Conservation (phyloP, 2,888 invertebrate genomes). For the Amaurobius ferox region DNA sequence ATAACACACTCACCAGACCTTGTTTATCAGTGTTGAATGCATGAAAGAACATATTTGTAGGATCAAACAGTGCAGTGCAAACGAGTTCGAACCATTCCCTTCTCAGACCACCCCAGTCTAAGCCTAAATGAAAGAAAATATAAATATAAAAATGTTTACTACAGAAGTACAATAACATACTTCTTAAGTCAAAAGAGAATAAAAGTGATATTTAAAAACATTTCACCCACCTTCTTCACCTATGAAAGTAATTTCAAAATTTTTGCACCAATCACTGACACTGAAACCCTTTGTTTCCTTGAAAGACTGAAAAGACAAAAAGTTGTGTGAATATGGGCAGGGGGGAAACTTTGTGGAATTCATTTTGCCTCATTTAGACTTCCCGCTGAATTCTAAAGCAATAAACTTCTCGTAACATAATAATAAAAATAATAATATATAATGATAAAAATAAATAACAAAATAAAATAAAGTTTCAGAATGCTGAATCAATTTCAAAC, state of each 20-base stretch:
- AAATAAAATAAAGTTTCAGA: too few species aligned
- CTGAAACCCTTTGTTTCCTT: constrained; percentile 90
- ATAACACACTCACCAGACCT: constrained; percentile 82
- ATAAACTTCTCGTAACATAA: too few species aligned
- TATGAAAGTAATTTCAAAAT: constrained; percentile 93
- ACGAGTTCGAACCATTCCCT: constrained; percentile 96
- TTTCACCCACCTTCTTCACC: constrained; percentile 89
- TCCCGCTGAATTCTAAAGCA: too few species aligned
- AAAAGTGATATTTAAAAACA: neutral
- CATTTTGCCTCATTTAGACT: too few species aligned
- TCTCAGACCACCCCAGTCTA: constrained; percentile 95
- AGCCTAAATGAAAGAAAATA: constrained; percentile 80
- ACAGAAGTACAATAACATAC: too few species aligned
- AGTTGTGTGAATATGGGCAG: neutral
- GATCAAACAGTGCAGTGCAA: constrained; percentile 91
- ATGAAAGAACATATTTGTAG: constrained; percentile 85
- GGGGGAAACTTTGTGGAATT: too few species aligned
- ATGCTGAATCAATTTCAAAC: too few species aligned
- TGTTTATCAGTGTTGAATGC: constrained; percentile 90
- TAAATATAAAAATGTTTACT: too few species aligned
- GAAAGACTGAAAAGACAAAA: constrained; percentile 81
- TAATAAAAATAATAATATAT: too few species aligned
- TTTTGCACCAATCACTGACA: constrained; percentile 95
- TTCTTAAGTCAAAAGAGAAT: neutral
- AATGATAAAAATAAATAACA: too few species aligned